These are phyloP conservation scores for Argopecten irradians DNA, from an alignment of 1,140 invertebrate genomes.

Conservation along the genomic window DNA sequence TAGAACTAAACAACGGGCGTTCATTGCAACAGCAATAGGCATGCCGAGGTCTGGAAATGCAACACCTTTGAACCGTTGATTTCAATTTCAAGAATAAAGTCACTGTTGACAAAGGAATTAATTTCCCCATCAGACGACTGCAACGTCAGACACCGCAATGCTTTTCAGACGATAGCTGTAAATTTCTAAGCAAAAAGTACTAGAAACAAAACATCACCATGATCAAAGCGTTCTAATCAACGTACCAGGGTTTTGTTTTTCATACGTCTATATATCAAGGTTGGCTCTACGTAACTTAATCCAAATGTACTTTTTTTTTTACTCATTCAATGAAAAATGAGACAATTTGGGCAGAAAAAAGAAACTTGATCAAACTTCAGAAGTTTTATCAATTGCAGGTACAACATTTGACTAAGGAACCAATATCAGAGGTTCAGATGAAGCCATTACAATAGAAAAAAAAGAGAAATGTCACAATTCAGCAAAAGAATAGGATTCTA, in stretches of 20 bases:
- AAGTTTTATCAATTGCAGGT: not conserved
- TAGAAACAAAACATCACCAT: not conserved
- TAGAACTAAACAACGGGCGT: no score
- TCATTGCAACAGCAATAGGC: not conserved
- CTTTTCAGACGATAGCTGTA: not conserved
- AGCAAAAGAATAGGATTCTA: not conserved
- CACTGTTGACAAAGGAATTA: not conserved
- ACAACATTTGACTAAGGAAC: not conserved
- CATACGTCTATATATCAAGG: not conserved
- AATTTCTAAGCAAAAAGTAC: not conserved
- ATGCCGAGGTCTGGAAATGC: not conserved
- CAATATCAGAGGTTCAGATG: not conserved
- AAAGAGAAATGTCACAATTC: not conserved
- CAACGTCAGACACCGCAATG: no score
- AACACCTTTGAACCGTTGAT: not conserved
- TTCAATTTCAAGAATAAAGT: not conserved
- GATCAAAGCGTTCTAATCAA: not conserved
- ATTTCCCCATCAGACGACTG: not conserved
- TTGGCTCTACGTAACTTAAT: not conserved
- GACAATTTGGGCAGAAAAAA: not conserved
- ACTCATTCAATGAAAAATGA: not conserved
- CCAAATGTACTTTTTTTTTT: not conserved
- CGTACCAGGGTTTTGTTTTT: not conserved
- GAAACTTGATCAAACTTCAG: not conserved
- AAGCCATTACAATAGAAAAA: not conserved